A percentile compares a stretch with the other conserved stretches of the same genome.
phyloP scores from a whole-genome alignment of 2,113 vertebrate species.

The Gracilinanus agilis region DNA sequence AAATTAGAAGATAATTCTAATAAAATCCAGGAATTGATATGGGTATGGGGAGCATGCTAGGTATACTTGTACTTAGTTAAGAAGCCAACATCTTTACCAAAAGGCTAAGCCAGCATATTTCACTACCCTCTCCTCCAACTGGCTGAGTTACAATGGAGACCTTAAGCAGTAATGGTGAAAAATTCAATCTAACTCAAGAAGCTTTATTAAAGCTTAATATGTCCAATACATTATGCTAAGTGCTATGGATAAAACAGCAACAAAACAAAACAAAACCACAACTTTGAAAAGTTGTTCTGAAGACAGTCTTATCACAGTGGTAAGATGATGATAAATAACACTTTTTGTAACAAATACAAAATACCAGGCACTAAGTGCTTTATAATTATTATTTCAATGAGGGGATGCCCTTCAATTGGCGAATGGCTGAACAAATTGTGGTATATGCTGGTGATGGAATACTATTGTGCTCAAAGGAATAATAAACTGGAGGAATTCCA shows the following conservation, averaged over 20 bases:
- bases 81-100: not conserved
- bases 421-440: no score
- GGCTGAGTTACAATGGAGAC: not conserved
- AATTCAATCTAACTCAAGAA: not conserved
- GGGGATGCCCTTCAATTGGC: no score
- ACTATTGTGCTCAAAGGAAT: no score
- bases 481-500: no score
- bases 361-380: not conserved
- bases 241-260: not conserved
- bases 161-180: not conserved
- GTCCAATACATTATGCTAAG: not conserved
- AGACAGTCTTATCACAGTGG: not conserved
- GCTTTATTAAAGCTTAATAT: not conserved
- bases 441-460: no score
- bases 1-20: not conserved
- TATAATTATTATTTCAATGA: not conserved
- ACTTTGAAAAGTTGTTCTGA: not conserved
- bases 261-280: no score
- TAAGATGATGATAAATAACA: not conserved
- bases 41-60: not conserved
- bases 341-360: not conserved
- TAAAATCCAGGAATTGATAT: not conserved
- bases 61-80: not conserved
- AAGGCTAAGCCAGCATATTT: not conserved
- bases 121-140: not conserved